These are phyloP conservation scores for Pseudorhiza aurosa DNA, from an alignment of 30 jellyfish, hydroid and myxozoan species.

Conservation along the genomic window DNA sequence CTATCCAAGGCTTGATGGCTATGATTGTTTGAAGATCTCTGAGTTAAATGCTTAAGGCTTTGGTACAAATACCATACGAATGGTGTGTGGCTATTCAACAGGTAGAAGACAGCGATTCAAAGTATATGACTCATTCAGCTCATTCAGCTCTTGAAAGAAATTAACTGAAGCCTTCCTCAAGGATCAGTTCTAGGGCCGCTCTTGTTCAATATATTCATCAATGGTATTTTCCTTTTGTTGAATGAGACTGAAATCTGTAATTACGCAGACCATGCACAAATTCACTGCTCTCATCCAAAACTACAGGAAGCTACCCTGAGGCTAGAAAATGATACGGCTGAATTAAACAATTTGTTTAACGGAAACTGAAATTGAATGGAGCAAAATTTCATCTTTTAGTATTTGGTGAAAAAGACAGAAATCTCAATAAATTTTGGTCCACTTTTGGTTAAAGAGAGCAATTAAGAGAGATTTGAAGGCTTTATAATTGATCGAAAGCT, in stretches of 20 bases:
- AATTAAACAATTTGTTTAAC: constrained; percentile 21
- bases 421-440: neutral
- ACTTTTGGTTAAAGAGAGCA: neutral
- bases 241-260: constrained; percentile 5
- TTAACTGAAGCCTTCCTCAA: neutral
- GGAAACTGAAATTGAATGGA: constrained; percentile 38
- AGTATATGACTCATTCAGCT: constrained; percentile 5
- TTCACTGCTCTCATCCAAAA: constrained; percentile 13
- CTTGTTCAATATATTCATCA: neutral
- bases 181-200: constrained; percentile 34
- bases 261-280: neutral
- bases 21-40: constrained; percentile 41
- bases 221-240: constrained; percentile 2
- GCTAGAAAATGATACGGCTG: constrained; percentile 27
- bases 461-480: constrained; percentile 34
- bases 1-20: constrained; percentile 22
- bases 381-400: constrained; percentile 52
- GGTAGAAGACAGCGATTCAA: constrained; percentile 63
- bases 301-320: constrained; percentile 39
- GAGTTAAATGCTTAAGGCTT: constrained; percentile 36
- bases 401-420: constrained; percentile 22
- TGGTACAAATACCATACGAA: constrained; percentile 42
- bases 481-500: constrained; percentile 46
- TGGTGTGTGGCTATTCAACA: constrained; percentile 44
- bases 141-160: neutral